A percentile compares a stretch with the other conserved stretches of the same genome.
Evolutionary conservation across 2,113 vertebrate species (phyloP).

Genomic region (Alaudala cheleensis): DNA sequence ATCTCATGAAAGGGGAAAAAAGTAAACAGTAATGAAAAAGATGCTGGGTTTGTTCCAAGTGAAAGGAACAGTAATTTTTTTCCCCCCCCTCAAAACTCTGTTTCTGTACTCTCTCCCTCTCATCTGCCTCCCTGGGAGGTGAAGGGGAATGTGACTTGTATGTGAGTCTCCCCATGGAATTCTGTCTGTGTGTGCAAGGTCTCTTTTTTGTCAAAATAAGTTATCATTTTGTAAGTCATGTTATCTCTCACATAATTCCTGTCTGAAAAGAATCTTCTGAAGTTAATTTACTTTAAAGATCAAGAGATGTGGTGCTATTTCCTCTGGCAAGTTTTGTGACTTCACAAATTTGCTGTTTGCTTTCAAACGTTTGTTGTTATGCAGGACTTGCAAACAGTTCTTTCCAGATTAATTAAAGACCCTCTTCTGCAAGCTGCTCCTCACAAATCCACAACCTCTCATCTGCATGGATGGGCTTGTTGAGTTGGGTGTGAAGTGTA

Average conservation of each 20-base stretch:
- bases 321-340: not conserved
- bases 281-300: not conserved
- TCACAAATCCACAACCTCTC: not conserved
- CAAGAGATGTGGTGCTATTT: not conserved
- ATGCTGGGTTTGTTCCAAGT: constrained; percentile 8
- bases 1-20: constrained; percentile 24
- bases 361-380: not conserved
- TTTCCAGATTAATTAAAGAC: not conserved
- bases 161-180: not conserved
- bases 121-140: not conserved
- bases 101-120: not conserved
- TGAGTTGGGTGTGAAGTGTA: not conserved
- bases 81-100: not conserved
- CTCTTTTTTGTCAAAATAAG: not conserved
- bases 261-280: not conserved
- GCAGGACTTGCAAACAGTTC: not conserved
- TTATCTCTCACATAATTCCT: not conserved
- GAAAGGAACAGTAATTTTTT: not conserved
- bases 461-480: not conserved
- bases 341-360: not conserved
- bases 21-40: constrained; percentile 40
- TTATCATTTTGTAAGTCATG: not conserved
- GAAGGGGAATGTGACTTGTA: not conserved
- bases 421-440: not conserved
- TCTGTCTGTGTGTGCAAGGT: not conserved